A percentile compares a stretch with the other conserved stretches of the same genome.
Conservation (phyloP, 2,888 invertebrate species). For the Clostera curtula region DNA sequence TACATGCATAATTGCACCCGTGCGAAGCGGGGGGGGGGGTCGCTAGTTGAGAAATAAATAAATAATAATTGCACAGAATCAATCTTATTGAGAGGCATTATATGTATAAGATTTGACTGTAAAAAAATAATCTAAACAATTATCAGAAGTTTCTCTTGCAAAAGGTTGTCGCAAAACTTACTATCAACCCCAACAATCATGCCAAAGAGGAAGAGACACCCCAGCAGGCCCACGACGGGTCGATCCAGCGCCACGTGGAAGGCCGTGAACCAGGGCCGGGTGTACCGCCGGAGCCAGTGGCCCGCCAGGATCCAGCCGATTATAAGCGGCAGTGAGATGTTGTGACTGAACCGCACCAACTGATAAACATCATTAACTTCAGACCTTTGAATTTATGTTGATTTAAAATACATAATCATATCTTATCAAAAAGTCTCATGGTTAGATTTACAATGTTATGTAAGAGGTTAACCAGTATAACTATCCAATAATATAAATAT, state of each 20-base stretch:
- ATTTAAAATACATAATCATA: not conserved
- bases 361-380: constrained; percentile 6
- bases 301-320: constrained; percentile 31
- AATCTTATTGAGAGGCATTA: no score
- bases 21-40: no score
- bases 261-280: constrained; percentile 20
- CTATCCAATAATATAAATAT: no score
- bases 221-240: constrained; percentile 27
- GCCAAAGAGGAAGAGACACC: constrained; percentile 10
- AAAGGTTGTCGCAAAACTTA: constrained; percentile 14
- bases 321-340: constrained; percentile 14
- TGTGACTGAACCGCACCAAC: constrained; percentile 25
- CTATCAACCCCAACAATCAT: constrained; percentile 19
- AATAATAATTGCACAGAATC: no score
- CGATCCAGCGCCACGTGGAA: constrained; percentile 38
- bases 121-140: no score
- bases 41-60: no score
- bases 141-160: no score
- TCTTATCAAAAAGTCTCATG: no score
- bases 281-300: constrained; percentile 20
- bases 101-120: no score
- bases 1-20: no score
- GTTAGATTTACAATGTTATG: no score
- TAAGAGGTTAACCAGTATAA: no score
- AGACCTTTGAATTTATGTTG: not conserved